Percentiles rank a stretch among this genome's conserved stretches.
These are phyloP conservation scores for Gouania willdenowi DNA, from an alignment of 2,797 vertebrate genomes.

Conservation along the genomic window DNA sequence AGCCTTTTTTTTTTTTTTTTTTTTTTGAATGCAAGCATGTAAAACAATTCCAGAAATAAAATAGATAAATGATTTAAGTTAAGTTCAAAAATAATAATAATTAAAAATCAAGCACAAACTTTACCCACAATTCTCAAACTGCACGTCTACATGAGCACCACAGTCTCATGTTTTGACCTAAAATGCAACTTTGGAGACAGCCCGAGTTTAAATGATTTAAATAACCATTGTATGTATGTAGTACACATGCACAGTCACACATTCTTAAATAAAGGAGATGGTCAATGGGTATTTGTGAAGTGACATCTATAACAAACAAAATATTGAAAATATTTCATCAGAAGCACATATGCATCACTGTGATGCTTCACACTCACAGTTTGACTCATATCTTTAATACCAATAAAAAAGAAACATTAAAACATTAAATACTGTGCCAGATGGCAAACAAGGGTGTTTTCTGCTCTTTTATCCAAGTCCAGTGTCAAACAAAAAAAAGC, in stretches of 20 bases:
- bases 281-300: neutral
- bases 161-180: neutral
- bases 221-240: too few relatives aligned
- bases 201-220: neutral
- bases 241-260: neutral
- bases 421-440: neutral
- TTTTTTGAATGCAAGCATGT: conserved; percentile 9
- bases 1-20: conserved; percentile 7
- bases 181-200: neutral
- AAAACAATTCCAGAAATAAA: conserved; percentile 6
- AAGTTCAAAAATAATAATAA: too few relatives aligned
- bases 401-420: too few relatives aligned
- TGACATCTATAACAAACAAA: neutral
- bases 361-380: neutral
- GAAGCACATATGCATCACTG: neutral
- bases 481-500: conserved; percentile 19
- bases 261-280: neutral
- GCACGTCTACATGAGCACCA: conserved; percentile 5
- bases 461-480: neutral
- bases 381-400: conserved; percentile 1
- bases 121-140: conserved; percentile 9
- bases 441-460: neutral
- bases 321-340: neutral
- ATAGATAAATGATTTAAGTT: conserved; percentile 12
- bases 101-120: conserved; percentile 40